A percentile compares a stretch with the other conserved stretches of the same genome.
Evolutionary conservation across 2,797 vertebrate genomes (phyloP).

Genomic region (Lerista edwardsae): DNA sequence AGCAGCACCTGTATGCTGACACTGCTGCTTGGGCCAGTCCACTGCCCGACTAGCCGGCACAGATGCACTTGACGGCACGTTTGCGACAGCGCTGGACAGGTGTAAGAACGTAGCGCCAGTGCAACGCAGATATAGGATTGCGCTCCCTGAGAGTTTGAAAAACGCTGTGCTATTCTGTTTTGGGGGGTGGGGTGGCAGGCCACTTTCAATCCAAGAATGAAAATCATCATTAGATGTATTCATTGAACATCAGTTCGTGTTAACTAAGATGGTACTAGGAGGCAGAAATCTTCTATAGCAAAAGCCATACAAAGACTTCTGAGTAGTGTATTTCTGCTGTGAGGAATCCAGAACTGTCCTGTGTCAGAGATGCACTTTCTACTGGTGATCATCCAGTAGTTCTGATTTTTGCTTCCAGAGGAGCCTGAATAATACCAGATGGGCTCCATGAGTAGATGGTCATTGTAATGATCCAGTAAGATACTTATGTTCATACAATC

Average conservation of each 20-base stretch:
- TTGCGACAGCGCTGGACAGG: no score
- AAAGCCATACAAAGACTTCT: not conserved
- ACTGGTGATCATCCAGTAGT: not conserved
- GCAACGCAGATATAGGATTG: no score
- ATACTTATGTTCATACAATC: not conserved
- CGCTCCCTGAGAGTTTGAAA: no score
- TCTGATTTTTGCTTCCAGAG: not conserved
- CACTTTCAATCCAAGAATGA: not conserved
- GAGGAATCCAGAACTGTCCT: not conserved
- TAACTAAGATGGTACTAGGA: not conserved
- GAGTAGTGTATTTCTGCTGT: not conserved
- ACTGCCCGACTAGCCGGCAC: no score
- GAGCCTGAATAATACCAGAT: not conserved
- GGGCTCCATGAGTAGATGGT: not conserved
- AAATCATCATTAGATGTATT: not conserved
- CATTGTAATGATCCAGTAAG: not conserved
- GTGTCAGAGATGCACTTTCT: not conserved
- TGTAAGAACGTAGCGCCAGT: no score
- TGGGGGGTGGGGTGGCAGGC: no score
- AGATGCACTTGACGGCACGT: no score
- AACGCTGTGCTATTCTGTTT: not conserved
- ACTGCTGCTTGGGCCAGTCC: no score
- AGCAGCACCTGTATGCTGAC: no score
- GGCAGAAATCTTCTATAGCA: not conserved
- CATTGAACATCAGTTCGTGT: no score